Conservation (phyloP, 2,888 invertebrate genomes). For the Magallana nippona region DNA sequence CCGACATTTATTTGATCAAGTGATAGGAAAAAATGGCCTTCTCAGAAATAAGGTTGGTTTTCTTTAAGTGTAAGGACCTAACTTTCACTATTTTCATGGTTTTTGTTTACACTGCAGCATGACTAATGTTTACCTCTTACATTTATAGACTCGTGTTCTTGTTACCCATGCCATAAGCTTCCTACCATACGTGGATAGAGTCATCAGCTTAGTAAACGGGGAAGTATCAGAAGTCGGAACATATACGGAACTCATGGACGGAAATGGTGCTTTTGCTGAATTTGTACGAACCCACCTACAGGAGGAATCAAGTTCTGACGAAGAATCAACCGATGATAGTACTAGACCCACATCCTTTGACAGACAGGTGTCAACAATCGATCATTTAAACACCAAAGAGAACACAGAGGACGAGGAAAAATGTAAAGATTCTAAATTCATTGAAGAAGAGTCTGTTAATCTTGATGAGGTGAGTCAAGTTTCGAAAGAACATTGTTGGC, state of each 20-base stretch:
- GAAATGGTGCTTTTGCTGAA: slow-evolving; percentile 84
- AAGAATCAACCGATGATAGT: neutral
- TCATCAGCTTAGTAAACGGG: slow-evolving; percentile 92
- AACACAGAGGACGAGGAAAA: neutral
- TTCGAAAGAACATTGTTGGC: neutral
- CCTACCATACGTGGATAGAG: slow-evolving; percentile 91
- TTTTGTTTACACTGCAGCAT: no score
- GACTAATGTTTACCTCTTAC: no score
- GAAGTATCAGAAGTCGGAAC: slow-evolving; percentile 93
- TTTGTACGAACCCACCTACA: slow-evolving; percentile 80
- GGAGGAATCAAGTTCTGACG: slow-evolving; percentile 49
- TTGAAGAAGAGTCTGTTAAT: slow-evolving; percentile 93
- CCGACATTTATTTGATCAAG: slow-evolving; percentile 76
- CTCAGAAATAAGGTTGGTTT: slow-evolving; percentile 68
- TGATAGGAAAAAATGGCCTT: slow-evolving; percentile 74
- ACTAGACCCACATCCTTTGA: neutral
- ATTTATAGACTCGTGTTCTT: slow-evolving; percentile 87
- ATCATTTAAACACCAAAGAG: neutral
- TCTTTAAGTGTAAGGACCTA: neutral
- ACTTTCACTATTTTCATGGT: neutral
- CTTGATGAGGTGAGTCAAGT: slow-evolving; percentile 84
- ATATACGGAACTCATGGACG: slow-evolving; percentile 91
- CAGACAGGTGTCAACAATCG: neutral
- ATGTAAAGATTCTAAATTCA: slow-evolving; percentile 81
- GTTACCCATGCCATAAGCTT: slow-evolving; percentile 97